Base-by-base conservation (phyloP, 2,113 vertebrate genomes). In the Tricholaema leucomelas region DNA sequence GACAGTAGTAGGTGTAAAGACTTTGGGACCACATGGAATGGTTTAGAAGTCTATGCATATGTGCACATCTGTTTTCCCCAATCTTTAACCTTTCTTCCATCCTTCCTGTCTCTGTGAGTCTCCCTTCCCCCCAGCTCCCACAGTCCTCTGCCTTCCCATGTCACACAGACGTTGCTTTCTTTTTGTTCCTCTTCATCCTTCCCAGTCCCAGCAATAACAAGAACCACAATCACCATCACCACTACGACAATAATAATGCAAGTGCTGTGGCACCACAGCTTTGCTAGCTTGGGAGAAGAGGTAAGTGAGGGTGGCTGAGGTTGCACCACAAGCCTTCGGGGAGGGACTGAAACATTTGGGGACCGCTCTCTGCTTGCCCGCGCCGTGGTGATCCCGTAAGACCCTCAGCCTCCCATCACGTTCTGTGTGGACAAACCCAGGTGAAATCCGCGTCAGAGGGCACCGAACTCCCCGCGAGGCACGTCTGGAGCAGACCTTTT, bases 81-180 rank as follows among this genome's bases (percentile, higher is more conserved):
- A 3, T 83, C 50, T 85, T 91, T 74, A 91, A 82, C 82, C 60
- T 94, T 93, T 27, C 46, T 92, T 33, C 60, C 72, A 87, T 95
- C 85, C 60, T 76, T 94, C 72, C 40, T 40, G 65, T 67, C 60
- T 74, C 28, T 70, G 78, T 24, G 70, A 94, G 59, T 33, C 25
- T 87, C 52, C 63, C 87, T 92, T 63, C 18, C 46, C 13, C 63
- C 21, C 16, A 82, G 2, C 55, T 89, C 81, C 67, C 90, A 92
- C 66, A 85, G 81, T 50, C 63, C 50, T 65, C 78, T 35, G 55
- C 44, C 66, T 73, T 71, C 82, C 71, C 46, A 14, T 66, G 55
- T 69, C 92, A 81, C 42, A 56, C 14, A 71, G 80, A 23, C 42
- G 8, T 50, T 83, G 20, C 28, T 80, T 85, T 58, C 48, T 78